These are phyloP conservation scores for Limnodromus scolopaceus DNA, from an alignment of 2,797 vertebrate genomes.

Conservation along the genomic window DNA sequence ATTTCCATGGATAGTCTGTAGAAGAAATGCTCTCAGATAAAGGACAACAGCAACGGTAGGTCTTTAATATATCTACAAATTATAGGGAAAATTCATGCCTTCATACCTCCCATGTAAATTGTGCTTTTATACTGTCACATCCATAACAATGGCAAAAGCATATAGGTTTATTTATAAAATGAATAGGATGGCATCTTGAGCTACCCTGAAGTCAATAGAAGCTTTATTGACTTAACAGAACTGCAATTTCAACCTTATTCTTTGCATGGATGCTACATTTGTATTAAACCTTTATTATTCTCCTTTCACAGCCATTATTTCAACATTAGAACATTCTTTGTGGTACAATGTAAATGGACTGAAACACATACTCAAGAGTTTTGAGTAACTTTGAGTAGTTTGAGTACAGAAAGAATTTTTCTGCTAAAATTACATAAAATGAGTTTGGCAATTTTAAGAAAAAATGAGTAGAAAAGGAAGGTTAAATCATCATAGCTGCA, in stretches of 20 bases:
- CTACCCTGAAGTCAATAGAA: not conserved
- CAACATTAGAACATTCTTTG: not conserved
- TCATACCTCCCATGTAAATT: not conserved
- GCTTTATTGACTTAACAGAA: not conserved
- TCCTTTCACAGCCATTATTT: not conserved
- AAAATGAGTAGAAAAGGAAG: not conserved
- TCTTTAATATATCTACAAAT: not conserved
- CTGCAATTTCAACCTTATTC: not conserved
- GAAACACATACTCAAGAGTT: not conserved
- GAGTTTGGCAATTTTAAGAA: not conserved
- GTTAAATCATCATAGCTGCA: not conserved
- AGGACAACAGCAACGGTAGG: not conserved
- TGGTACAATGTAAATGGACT: not conserved
- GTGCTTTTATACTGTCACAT: not conserved
- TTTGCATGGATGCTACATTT: not conserved
- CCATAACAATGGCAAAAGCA: not conserved
- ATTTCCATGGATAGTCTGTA: not conserved
- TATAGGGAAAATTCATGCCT: not conserved
- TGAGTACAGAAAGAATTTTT: not conserved
- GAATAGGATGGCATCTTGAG: not conserved
- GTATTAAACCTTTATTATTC: not conserved
- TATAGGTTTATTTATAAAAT: not conserved
- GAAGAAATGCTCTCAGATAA: not conserved
- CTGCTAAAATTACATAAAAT: not conserved
- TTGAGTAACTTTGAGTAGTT: not conserved